Percentiles rank a stretch among this genome's conserved stretches.
These are phyloP conservation scores for Bufo bufo DNA, from an alignment of 2,113 vertebrate species.

Conservation along the genomic window DNA sequence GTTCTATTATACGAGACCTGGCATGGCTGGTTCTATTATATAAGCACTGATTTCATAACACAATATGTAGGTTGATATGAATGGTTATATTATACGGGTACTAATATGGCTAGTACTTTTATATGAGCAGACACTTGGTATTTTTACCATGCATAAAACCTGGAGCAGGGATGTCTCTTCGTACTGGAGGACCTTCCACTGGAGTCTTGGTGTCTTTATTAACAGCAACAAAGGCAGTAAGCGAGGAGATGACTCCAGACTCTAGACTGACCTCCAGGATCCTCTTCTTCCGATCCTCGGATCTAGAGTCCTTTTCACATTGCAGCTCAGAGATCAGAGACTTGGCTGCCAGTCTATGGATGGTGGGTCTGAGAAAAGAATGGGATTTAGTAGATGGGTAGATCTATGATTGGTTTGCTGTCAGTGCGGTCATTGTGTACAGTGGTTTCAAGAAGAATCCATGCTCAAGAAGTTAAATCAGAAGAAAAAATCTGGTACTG, in stretches of 20 bases:
- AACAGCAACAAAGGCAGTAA: slow-evolving; percentile 79
- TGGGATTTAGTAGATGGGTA: not conserved
- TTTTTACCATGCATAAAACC: slow-evolving; percentile 16
- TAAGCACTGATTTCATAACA: not conserved
- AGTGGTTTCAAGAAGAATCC: not conserved
- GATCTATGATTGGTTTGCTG: not conserved
- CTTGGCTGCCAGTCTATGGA: slow-evolving; percentile 78
- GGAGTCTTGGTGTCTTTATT: slow-evolving; percentile 64
- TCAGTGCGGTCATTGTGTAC: not conserved
- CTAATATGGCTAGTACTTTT: not conserved
- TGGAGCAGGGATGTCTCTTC: slow-evolving; percentile 63
- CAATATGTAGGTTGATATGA: not conserved
- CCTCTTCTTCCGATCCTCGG: slow-evolving; percentile 61
- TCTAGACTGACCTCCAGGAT: slow-evolving; percentile 75
- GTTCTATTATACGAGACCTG: no score
- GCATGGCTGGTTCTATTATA: not conserved
- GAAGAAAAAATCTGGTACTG: no score
- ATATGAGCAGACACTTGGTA: no score
- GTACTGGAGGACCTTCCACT: slow-evolving; percentile 69
- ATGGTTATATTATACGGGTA: not conserved
- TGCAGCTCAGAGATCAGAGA: slow-evolving; percentile 74
- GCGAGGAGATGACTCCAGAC: slow-evolving; percentile 76
- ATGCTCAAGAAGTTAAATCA: not conserved
- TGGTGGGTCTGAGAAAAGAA: slow-evolving; percentile 68
- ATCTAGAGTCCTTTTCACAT: slow-evolving; percentile 39